Percentiles rank a stretch among this genome's conserved stretches.
Conservation (phyloP, 37 sponge, comb jelly and placozoan species). For the Ianthella basta region DNA sequence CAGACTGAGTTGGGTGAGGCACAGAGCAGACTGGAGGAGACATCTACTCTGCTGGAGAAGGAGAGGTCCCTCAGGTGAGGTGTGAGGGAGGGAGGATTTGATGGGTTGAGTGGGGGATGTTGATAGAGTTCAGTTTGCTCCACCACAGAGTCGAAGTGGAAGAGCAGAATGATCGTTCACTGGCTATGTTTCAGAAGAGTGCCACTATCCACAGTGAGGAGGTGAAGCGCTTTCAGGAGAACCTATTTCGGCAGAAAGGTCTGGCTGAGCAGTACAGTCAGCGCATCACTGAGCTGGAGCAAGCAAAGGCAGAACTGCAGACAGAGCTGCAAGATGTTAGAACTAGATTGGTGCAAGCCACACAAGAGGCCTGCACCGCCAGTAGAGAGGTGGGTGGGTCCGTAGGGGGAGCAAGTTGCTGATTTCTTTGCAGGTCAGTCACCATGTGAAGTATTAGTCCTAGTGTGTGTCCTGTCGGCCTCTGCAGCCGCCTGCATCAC, state of each 20-base stretch:
- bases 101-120: background rate
- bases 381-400: slow-evolving; percentile 20
- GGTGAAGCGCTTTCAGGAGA: slow-evolving; percentile 22
- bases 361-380: background rate
- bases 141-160: slow-evolving; percentile 29
- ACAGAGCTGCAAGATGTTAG: slow-evolving; percentile 31
- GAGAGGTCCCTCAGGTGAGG: slow-evolving; percentile 56
- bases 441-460: no score
- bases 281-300: slow-evolving; percentile 50
- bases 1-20: slow-evolving; percentile 63
- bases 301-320: slow-evolving; percentile 22
- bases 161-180: slow-evolving; percentile 16
- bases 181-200: slow-evolving; percentile 37
- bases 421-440: no score
- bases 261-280: slow-evolving; percentile 47
- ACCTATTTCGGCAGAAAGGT: slow-evolving; percentile 46
- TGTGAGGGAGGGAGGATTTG: background rate
- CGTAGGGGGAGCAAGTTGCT: background rate
- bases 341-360: slow-evolving; percentile 14
- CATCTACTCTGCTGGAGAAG: slow-evolving; percentile 13
- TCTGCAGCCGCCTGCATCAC: no score
- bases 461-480: no score
- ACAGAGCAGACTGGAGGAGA: slow-evolving; percentile 49
- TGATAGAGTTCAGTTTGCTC: background rate
- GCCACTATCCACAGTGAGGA: slow-evolving; percentile 47